Evolutionary conservation across 2,797 vertebrate species (phyloP).

Genomic region (Pachyuromys duprasi): DNA sequence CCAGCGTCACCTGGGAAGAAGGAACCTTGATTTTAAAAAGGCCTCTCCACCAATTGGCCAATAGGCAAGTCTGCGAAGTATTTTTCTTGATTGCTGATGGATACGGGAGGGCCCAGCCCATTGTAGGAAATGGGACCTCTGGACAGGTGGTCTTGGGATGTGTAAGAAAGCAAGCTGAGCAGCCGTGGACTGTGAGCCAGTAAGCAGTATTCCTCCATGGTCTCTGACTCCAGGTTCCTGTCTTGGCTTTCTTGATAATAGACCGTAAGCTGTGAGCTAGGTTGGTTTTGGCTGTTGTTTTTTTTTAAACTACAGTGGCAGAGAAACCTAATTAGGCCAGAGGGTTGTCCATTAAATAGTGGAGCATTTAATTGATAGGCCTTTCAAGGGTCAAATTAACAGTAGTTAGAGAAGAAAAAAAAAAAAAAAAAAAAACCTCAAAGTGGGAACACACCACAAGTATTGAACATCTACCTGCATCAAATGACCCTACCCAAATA

Average conservation of each 20-base stretch:
- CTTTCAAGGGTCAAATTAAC: neutral
- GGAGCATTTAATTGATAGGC: neutral
- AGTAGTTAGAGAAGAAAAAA: neutral
- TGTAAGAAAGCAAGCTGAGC: neutral
- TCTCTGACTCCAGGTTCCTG: neutral
- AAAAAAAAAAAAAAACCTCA: constrained; percentile 40
- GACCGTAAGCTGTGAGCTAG: neutral
- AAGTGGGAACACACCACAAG: neutral
- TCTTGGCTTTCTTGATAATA: neutral
- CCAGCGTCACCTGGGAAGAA: neutral
- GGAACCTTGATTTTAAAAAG: neutral
- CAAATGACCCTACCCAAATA: neutral
- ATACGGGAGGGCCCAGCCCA: neutral
- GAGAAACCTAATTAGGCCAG: neutral
- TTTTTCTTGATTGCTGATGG: neutral
- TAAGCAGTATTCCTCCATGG: neutral
- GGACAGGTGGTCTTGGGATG: neutral
- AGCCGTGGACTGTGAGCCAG: neutral
- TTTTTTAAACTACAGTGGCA: neutral
- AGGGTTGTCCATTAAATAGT: neutral
- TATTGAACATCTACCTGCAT: neutral
- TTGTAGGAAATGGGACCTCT: neutral
- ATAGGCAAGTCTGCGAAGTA: neutral
- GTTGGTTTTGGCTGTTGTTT: neutral
- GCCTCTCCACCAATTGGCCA: neutral